Percentiles rank a stretch among this genome's conserved stretches.
phyloP scores from a whole-genome alignment of 2,113 vertebrate species.

The Hydrolagus affinis region DNA sequence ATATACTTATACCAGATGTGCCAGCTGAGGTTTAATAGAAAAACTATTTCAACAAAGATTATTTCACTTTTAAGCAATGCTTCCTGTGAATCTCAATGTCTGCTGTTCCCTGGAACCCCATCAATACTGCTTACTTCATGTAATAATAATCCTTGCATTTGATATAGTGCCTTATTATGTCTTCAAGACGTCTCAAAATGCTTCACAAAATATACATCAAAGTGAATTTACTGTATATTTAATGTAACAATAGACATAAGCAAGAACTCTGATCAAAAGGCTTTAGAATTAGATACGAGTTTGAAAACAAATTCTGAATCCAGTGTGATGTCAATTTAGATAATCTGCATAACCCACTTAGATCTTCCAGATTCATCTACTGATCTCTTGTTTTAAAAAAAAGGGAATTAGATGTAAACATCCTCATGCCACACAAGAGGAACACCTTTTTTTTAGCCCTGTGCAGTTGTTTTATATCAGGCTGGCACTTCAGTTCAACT shows the following conservation, averaged over 20 bases:
- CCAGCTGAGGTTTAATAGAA: background rate
- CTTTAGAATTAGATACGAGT: background rate
- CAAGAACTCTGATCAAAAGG: background rate
- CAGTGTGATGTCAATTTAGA: background rate
- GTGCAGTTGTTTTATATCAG: background rate
- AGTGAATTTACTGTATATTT: no score
- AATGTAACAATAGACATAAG: no score
- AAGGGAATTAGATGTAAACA: background rate
- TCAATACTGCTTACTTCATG: background rate
- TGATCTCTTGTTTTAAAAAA: background rate
- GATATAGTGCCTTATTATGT: background rate
- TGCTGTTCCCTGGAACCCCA: background rate
- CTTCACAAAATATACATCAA: background rate
- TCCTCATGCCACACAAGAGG: background rate
- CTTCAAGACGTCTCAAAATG: background rate
- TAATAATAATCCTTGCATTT: background rate
- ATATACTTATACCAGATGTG: background rate
- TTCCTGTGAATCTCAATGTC: background rate
- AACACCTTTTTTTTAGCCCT: background rate
- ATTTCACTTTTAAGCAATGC: background rate
- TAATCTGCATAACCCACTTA: background rate
- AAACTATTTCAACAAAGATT: background rate
- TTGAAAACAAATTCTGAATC: background rate
- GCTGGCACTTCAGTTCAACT: background rate
- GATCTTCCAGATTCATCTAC: background rate